Evolutionary conservation across 2,113 vertebrate species (phyloP), one percentile per base, ranked within the genome.

Genomic region (Prunella fulvescens): DNA sequence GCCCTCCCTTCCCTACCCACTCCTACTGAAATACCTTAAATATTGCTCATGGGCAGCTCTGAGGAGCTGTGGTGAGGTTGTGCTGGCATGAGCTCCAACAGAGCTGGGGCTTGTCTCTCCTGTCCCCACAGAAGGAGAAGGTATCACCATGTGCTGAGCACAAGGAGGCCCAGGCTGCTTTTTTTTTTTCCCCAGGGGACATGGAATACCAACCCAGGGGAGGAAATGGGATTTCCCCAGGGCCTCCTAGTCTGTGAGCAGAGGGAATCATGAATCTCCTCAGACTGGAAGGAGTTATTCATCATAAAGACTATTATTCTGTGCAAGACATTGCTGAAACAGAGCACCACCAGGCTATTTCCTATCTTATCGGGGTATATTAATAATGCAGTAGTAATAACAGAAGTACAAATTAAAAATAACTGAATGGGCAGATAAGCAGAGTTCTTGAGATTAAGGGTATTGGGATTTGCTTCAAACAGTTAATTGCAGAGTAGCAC

Each of bases 331-430:
- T 28, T 82, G 53, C 85, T 83, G 94, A 84, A 92, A 88, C 65
- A 92, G 92, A 97, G 44, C 42, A 39, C 71, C 60, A 67, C 62
- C 57, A 54, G 90, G 66, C 92, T 50, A 31, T 93, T 95, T 95
- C 84, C 95, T 96, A n/a, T 74, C 79, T 90, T 93, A 95, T 94
- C 90, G 42, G 87, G 78, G 85, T 86, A 61, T 91, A 79, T 96
- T 95, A 91, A 83, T 93, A 95, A 93, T 92, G 92, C 87, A 96
- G 54, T 44, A 74, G 80, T 81, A 66, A 91, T 93, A 93, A 93
- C 61, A 76, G 88, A 77, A 88, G 84, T 95, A 92, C 93, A 86
- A 76, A 90, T 94, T 83, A 88, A 90, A 97, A 96, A 96, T 74
- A 70, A 86, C 85, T 90, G 88, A 86, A 96, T 88, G 45, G 72